Conservation (phyloP, 2,113 vertebrate genomes). For the Pipra filicauda region DNA sequence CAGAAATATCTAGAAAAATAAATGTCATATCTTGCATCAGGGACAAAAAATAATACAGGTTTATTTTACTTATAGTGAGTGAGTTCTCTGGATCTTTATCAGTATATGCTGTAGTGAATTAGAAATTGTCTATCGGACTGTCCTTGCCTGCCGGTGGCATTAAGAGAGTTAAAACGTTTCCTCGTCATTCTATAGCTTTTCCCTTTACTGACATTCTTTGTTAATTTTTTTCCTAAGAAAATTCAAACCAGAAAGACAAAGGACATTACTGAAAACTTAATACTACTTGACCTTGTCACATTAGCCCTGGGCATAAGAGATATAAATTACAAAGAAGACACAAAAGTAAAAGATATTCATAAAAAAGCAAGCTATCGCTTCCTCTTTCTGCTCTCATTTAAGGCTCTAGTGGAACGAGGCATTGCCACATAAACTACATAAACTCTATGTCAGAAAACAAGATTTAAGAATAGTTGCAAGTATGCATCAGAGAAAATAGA, state of each 20-base stretch:
- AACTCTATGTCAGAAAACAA: constrained; percentile 30
- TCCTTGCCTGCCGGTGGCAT: constrained; percentile 33
- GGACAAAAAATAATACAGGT: neutral
- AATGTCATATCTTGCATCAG: neutral
- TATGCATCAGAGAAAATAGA: constrained; percentile 40
- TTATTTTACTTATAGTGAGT: neutral
- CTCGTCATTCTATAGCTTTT: constrained; percentile 62
- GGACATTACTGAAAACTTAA: constrained; percentile 82
- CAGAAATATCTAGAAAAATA: neutral
- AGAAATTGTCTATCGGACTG: neutral
- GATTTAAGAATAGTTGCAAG: constrained; percentile 31
- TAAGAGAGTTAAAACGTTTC: constrained; percentile 50
- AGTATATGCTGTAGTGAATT: neutral
- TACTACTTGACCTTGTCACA: constrained; percentile 84
- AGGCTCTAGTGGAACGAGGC: constrained; percentile 16
- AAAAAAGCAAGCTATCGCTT: constrained; percentile 67
- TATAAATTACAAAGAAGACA: constrained; percentile 83
- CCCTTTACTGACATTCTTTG: constrained; percentile 70
- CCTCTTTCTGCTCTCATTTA: constrained; percentile 74
- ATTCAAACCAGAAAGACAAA: constrained; percentile 86
- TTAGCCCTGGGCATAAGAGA: constrained; percentile 81
- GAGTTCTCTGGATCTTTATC: neutral
- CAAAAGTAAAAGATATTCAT: constrained; percentile 75
- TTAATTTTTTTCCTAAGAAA: constrained; percentile 76
- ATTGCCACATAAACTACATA: neutral